Base-by-base conservation (phyloP, 2,113 vertebrate species). In the Zosterops japonicus region DNA sequence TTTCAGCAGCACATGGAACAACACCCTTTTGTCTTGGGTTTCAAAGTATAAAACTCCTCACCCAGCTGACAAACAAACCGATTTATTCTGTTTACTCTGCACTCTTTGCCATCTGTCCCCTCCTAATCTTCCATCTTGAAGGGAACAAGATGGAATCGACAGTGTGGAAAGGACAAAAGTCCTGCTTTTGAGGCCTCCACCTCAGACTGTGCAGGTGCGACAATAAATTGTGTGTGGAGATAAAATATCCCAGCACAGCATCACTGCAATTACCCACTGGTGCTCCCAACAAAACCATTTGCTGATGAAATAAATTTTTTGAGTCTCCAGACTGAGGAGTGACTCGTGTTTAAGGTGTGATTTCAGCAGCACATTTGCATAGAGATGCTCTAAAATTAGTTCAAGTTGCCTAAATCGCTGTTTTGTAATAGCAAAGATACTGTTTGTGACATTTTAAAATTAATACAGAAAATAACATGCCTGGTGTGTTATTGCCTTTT, bases 301-400 rank as follows among this genome's bases (percentile, higher is more conserved):
- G 93, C 82, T 96, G 91, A 96, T 52, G 92, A 96, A 96, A 82
- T 33, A 18, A 5, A 5, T 84, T 49, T 68, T 84, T 41, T 12
- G 36, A 92, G 80, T n/a, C 83, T 95, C 50, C 69, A 83, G 8
- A 75, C 33, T 82, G 72, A 53, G 87, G 77, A 85, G 85, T 93
- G 83, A 52, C 70, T 93, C 2, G 46, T 50, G 41, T 36, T 72
- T 81, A 41, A 91, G 49, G 77, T 79, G 81, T 91, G 89, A 52
- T 91, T 94, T 93, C 91, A 86, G 68, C 75, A 42, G 47, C 33
- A 53, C 57, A 89, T 89, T 92, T 96, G 76, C 90, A 87, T 49
- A 41, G 20, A 84, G 52, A 41, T 49, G 77, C 19, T 90, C 83
- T 89, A 88, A 96, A 96, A 95, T 96, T 95, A 96, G 90, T 44